Percentiles rank a stretch among this genome's conserved stretches.
Conservation (phyloP, 2,797 vertebrate species). For the Myotis findleyi region DNA sequence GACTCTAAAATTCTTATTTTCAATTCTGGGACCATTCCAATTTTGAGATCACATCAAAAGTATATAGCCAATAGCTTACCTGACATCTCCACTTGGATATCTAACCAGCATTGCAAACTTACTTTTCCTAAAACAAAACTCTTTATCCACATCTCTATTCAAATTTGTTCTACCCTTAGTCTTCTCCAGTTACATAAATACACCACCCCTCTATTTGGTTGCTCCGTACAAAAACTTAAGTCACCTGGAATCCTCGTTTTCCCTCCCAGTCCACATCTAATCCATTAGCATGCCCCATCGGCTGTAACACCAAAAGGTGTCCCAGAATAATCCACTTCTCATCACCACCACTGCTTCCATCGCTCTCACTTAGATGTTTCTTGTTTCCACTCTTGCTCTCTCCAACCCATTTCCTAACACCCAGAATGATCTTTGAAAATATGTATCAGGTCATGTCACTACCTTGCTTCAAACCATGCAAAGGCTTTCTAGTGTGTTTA, state of each 20-base stretch:
- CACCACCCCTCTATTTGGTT: neutral
- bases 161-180: neutral
- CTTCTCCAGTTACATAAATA: neutral
- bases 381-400: neutral
- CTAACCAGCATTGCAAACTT: neutral
- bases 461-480: neutral
- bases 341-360: neutral
- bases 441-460: too few species aligned
- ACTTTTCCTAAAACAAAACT: conserved; percentile 50
- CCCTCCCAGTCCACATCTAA: neutral
- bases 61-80: neutral
- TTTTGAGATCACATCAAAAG: neutral
- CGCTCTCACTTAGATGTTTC: neutral
- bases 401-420: neutral
- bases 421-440: neutral
- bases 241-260: neutral
- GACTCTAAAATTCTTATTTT: conserved; percentile 14
- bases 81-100: neutral
- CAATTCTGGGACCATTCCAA: neutral
- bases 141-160: neutral
- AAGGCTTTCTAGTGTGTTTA: neutral
- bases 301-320: neutral
- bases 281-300: neutral
- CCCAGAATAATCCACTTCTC: neutral
- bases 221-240: neutral